Base-by-base conservation (phyloP, 2,113 vertebrate genomes). In the Erpornis zantholeuca region DNA sequence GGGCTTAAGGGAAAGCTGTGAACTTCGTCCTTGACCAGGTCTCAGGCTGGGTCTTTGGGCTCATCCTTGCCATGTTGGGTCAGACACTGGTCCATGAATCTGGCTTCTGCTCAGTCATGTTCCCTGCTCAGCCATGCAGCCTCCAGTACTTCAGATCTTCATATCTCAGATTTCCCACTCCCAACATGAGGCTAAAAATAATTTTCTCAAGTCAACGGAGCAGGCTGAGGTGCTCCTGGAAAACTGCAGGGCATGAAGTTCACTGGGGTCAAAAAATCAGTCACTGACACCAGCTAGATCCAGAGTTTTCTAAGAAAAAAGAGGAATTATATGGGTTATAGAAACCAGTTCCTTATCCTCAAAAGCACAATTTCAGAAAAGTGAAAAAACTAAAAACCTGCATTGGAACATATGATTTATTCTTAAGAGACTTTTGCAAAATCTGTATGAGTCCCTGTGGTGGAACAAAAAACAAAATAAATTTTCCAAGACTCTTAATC, bases 161-260 rank as follows among this genome's bases (percentile, higher is more conserved):
- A 38, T 84, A 65, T 70, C 54, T 94, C 59, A 72, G 78, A 79
- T 95, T 92, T 82, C 70, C 78, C 75, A 76, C 63, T 84, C 1
- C 0, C 89, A 87, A 65, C 65, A 84, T 25, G 78, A 76, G 20
- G 70, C 87, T 95, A 95, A 94, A 92, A 75, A 69, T 89, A 89
- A 70, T 93, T 91, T 71, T 61, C 88, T 88, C 45, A 91, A 75
- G 73, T 91, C 78, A 92, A 92, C 2, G 1, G 69, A 92, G 60
- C 22, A 40, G 45, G 78, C 71, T 60, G 78, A 96, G 54, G 35
- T 91, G 78, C 71, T 82, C 38, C 72, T 82, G 78, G 66, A 87
- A 95, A 91, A 96, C 66, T 77, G 63, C 71, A 86, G 84, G 70
- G 59, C 45, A 79, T 73, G 54, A 94, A 82, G 86, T 94, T 92